phyloP scores from a whole-genome alignment of 2,113 vertebrate genomes.

The Petrocephalus microphthalmus region DNA sequence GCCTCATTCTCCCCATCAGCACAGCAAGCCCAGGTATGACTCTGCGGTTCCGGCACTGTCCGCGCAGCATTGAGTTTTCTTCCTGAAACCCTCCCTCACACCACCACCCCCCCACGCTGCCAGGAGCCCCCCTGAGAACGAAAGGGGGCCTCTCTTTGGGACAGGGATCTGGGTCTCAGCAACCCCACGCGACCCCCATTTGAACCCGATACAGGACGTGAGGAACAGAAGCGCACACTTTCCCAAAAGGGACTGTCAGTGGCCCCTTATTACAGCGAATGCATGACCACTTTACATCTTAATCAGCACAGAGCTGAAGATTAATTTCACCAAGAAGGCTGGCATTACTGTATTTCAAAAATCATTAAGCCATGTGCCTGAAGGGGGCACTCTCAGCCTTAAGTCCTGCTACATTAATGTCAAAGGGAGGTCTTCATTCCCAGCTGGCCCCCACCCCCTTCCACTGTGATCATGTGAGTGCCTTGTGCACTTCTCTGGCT shows the following conservation, averaged over 20 bases:
- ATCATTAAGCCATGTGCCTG: neutral
- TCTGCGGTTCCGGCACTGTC: neutral
- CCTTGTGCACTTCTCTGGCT: neutral
- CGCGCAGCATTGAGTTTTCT: neutral
- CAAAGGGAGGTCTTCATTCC: neutral
- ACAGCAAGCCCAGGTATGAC: neutral
- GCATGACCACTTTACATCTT: neutral
- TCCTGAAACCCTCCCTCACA: neutral
- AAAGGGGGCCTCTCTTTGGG: neutral
- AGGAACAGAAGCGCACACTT: neutral
- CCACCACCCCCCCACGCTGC: neutral
- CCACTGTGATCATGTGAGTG: neutral
- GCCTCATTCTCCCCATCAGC: neutral
- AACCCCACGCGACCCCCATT: neutral
- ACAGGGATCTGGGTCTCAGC: neutral
- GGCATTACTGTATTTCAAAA: neutral
- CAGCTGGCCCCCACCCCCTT: neutral
- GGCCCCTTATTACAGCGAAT: neutral
- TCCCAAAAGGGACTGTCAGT: neutral
- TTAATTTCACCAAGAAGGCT: neutral
- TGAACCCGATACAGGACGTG: neutral
- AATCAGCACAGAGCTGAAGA: neutral
- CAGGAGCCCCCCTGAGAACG: neutral
- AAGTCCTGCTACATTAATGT: neutral
- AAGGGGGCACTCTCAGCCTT: neutral